Percentiles rank a stretch among this genome's conserved stretches.
Conservation (phyloP, 1,140 invertebrate species). For the Proctacanthus coquilletti region DNA sequence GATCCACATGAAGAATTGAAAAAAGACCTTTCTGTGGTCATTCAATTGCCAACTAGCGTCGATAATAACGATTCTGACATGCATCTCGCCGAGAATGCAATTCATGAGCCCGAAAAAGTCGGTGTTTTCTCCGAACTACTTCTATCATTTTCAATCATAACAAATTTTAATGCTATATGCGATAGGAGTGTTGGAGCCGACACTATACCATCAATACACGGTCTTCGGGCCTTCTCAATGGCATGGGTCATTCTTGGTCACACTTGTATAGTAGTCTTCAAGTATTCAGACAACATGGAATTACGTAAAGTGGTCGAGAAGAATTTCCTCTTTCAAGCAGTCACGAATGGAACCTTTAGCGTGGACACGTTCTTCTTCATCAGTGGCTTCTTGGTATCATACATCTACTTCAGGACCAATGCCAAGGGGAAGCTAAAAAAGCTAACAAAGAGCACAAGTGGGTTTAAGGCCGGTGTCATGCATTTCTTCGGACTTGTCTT, state of each 20-base stretch:
- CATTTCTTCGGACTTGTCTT: constrained; percentile 65
- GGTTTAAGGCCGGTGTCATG: constrained; percentile 48
- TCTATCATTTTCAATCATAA: constrained; percentile 60
- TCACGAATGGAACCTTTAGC: constrained; percentile 74
- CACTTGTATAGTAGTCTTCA: constrained; percentile 68
- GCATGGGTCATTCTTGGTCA: constrained; percentile 87
- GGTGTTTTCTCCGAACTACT: constrained; percentile 50
- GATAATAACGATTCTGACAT: constrained; percentile 34
- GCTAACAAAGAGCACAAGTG: constrained; percentile 50
- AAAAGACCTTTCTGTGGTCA: constrained; percentile 23
- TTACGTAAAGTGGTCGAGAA: constrained; percentile 60
- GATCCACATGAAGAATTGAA: constrained; percentile 16
- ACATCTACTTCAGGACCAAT: constrained; percentile 68
- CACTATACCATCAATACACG: constrained; percentile 67
- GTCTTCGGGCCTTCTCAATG: constrained; percentile 72
- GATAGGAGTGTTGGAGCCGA: constrained; percentile 61
- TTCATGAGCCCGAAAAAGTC: constrained; percentile 29
- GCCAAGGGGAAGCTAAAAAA: constrained; percentile 62
- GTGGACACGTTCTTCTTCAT: constrained; percentile 85
- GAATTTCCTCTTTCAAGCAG: constrained; percentile 65
- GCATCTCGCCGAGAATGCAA: constrained; percentile 33
- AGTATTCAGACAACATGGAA: constrained; percentile 73
- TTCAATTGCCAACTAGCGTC: constrained; percentile 16
- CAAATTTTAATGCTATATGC: constrained; percentile 61
- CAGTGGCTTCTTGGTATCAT: constrained; percentile 64